Conservation (phyloP, 2,797 vertebrate genomes). For the Chelonia mydas region DNA sequence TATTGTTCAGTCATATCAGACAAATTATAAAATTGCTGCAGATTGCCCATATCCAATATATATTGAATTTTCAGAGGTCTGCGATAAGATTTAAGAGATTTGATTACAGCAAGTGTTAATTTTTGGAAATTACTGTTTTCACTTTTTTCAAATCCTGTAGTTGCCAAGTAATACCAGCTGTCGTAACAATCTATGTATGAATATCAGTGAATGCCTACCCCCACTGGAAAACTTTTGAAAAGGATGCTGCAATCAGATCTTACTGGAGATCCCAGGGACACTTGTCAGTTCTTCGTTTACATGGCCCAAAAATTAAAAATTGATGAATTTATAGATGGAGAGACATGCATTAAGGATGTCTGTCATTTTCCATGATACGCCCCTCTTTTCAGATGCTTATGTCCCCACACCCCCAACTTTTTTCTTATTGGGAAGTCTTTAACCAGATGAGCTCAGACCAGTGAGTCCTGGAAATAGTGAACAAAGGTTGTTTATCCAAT, state of each 20-base stretch:
- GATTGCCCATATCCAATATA: background rate
- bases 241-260: constrained; percentile 47
- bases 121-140: constrained; percentile 22
- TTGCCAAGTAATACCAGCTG: constrained; percentile 65
- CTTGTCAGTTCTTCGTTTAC: constrained; percentile 56
- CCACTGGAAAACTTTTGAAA: constrained; percentile 43
- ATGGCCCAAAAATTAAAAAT: constrained; percentile 24
- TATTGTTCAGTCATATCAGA: constrained; percentile 16
- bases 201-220: constrained; percentile 54
- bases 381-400: background rate
- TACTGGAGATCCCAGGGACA: constrained; percentile 48
- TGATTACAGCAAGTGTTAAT: constrained; percentile 4
- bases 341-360: background rate
- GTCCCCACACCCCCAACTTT: too few relatives aligned
- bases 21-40: background rate
- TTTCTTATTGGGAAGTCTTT: background rate
- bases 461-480: background rate
- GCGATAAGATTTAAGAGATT: background rate
- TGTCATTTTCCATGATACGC: background rate
- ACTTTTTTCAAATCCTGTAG: constrained; percentile 33
- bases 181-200: constrained; percentile 60
- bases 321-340: background rate
- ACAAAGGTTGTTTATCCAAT: too few relatives aligned
- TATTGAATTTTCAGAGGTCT: background rate
- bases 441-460: background rate